Evolutionary conservation across 2,888 invertebrate species (phyloP).

Genomic region (Zhuqinia jingwanae): DNA sequence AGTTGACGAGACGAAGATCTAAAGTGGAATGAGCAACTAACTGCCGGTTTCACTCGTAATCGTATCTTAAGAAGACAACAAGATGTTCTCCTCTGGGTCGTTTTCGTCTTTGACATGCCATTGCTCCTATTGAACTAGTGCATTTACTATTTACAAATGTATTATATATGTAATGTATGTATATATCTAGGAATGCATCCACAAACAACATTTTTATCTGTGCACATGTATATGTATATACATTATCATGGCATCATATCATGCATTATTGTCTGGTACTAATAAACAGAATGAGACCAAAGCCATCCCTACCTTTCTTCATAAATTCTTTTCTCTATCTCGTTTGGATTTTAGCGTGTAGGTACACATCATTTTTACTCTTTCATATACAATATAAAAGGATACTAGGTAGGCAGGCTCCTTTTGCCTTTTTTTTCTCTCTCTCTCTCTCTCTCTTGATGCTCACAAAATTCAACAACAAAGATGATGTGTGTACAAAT

Average conservation of each 20-base stretch:
- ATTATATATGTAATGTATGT: no score
- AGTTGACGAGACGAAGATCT: constrained; percentile 68
- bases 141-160: constrained; percentile 6
- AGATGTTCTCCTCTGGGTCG: background rate
- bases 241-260: no score
- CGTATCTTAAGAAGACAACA: constrained; percentile 48
- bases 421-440: no score
- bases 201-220: background rate
- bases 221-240: background rate
- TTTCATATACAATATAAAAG: no score
- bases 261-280: constrained; percentile 15
- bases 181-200: no score
- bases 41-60: constrained; percentile 74
- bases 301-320: constrained; percentile 39
- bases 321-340: background rate
- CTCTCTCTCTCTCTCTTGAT: no score
- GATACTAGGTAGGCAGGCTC: constrained; percentile 19
- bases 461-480: no score
- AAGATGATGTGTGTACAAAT: background rate
- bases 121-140: background rate
- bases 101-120: constrained; percentile 27
- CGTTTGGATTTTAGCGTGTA: no score
- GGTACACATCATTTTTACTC: no score
- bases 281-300: constrained; percentile 44
- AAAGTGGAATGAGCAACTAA: constrained; percentile 72